Evolutionary conservation across 2,797 vertebrate species (phyloP).

Genomic region (Siniperca obscura): DNA sequence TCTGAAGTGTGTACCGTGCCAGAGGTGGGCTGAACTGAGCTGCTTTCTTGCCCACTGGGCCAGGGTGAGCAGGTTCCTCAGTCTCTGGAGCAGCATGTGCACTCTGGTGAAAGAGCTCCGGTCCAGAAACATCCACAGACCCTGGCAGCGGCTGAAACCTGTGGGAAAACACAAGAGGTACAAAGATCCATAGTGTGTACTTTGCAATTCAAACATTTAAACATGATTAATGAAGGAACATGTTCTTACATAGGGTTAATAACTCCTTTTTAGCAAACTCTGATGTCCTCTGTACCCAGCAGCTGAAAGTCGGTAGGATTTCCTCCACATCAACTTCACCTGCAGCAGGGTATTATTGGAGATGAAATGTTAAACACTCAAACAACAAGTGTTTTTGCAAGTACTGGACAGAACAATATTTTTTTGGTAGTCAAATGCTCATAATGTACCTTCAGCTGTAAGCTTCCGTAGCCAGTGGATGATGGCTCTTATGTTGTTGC

Average conservation of each 20-base stretch:
- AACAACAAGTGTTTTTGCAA: conserved; percentile 6
- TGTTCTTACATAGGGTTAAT: conserved; percentile 71
- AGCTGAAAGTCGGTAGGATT: conserved; percentile 54
- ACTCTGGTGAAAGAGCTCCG: conserved; percentile 64
- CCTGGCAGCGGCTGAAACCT: conserved; percentile 75
- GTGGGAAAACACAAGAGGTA: neutral
- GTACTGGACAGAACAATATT: neutral
- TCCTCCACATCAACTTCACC: conserved; percentile 51
- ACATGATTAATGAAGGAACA: neutral
- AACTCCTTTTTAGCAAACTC: conserved; percentile 75
- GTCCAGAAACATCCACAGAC: conserved; percentile 80
- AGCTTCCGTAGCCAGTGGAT: conserved; percentile 57
- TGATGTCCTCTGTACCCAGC: conserved; percentile 74
- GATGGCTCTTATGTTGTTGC: conserved; percentile 73
- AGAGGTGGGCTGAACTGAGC: conserved; percentile 39
- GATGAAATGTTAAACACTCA: conserved; percentile 7
- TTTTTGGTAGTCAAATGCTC: neutral
- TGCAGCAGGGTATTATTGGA: conserved; percentile 16
- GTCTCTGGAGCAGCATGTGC: conserved; percentile 69
- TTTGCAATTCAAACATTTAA: neutral
- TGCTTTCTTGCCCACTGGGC: conserved; percentile 59
- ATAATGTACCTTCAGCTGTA: conserved; percentile 53
- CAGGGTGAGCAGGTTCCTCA: conserved; percentile 77
- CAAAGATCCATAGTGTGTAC: neutral
- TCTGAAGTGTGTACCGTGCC: conserved; percentile 53